A percentile compares a stretch with the other conserved stretches of the same genome.
phyloP scores from a whole-genome alignment of 2,888 invertebrate genomes.

The Mechanitis messenoides region DNA sequence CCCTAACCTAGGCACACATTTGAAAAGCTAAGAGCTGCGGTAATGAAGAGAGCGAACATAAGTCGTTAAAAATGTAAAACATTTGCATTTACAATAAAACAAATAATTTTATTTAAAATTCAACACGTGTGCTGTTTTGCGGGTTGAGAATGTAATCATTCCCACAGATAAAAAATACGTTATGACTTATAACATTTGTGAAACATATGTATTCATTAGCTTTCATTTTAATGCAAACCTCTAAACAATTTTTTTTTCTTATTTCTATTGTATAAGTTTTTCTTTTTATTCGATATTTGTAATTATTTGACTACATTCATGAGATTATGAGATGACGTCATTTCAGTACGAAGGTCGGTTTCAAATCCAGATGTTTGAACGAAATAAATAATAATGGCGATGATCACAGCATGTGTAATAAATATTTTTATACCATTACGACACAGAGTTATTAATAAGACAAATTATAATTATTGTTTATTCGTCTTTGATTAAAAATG shows the following conservation, averaged over 20 bases:
- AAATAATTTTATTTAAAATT: not conserved
- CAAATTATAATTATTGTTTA: not conserved
- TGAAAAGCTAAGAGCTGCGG: conserved; percentile 4
- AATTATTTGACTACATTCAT: not conserved
- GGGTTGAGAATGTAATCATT: conserved; percentile 2
- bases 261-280: too few species aligned
- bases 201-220: not conserved
- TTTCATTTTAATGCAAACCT: not conserved
- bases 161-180: not conserved
- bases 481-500: not conserved
- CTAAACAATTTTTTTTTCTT: too few species aligned
- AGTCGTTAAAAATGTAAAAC: not conserved
- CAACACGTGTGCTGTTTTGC: not conserved
- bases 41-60: conserved; percentile 3
- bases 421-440: not conserved
- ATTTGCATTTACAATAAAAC: conserved; percentile 1
- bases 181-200: not conserved
- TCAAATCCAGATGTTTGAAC: conserved; percentile 23
- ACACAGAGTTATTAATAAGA: not conserved
- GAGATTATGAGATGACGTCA: conserved; percentile 8
- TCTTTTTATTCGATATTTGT: too few species aligned
- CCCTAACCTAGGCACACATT: not conserved
- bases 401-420: conserved; percentile 2
- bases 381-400: conserved; percentile 4
- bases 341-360: conserved; percentile 8